phyloP scores from a whole-genome alignment of 2,113 vertebrate species.

The Paratilapia polleni region DNA sequence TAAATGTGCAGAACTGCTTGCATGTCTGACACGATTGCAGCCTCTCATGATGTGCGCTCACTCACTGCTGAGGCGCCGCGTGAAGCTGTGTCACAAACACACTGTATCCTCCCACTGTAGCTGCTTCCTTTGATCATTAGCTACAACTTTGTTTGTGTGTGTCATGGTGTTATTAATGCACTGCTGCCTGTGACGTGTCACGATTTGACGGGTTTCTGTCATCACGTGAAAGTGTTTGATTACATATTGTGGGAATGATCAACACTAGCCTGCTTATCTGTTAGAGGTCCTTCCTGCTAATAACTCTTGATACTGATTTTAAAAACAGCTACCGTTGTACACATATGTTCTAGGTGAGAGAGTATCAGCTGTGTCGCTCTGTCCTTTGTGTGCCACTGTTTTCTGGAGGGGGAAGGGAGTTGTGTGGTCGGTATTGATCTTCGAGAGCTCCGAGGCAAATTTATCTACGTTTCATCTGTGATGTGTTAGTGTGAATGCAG shows the following conservation, averaged over 20 bases:
- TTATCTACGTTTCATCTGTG: constrained; percentile 30
- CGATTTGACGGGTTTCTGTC: not conserved
- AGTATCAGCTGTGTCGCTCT: not conserved
- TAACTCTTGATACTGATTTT: not conserved
- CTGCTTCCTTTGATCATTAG: constrained; percentile 29
- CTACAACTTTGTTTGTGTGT: not conserved
- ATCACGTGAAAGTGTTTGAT: constrained; percentile 1
- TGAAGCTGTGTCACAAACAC: not conserved
- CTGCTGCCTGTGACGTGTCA: not conserved
- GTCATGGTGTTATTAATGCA: not conserved
- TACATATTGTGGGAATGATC: not conserved
- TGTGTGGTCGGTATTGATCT: constrained; percentile 62
- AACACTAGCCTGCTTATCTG: not conserved
- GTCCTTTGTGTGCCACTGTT: constrained; percentile 7
- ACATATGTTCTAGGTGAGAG: not conserved
- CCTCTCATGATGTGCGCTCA: not conserved
- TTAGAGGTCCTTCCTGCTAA: not conserved
- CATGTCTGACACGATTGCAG: not conserved
- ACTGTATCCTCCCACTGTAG: constrained; percentile 6
- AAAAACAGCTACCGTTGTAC: not conserved
- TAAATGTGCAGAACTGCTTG: not conserved
- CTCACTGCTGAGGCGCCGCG: not conserved
- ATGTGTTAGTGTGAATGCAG: not conserved
- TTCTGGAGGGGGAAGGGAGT: not conserved
- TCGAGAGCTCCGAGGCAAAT: constrained; percentile 36